Evolutionary conservation across 2,797 vertebrate species (phyloP).

Genomic region (Clarias pachynema): DNA sequence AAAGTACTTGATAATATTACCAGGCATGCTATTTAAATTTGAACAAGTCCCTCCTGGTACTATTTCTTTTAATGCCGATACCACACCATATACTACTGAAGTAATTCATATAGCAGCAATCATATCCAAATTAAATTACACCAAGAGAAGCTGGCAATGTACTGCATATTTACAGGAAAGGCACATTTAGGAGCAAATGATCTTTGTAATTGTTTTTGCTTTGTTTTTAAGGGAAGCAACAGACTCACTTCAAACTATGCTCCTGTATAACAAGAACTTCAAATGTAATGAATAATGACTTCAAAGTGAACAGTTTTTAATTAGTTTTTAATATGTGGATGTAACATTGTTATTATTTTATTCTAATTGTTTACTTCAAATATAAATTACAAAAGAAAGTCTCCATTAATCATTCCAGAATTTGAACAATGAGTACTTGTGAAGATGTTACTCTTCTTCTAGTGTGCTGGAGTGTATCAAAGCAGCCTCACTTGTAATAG

Average conservation of each 20-base stretch:
- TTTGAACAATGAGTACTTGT: neutral
- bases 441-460: neutral
- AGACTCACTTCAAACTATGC: neutral
- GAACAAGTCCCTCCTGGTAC: neutral
- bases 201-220: neutral
- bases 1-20: neutral
- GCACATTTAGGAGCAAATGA: neutral
- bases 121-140: neutral
- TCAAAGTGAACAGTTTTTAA: neutral
- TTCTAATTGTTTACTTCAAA: neutral
- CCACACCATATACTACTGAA: neutral
- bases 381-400: neutral
- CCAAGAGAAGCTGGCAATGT: neutral
- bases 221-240: neutral
- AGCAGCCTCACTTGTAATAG: neutral
- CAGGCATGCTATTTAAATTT: neutral
- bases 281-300: neutral
- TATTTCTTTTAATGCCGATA: neutral
- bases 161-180: constrained; percentile 1
- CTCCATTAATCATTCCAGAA: neutral
- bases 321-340: neutral
- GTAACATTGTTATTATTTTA: neutral
- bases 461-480: constrained; percentile 11
- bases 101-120: neutral
- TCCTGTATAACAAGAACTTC: neutral